Base-by-base conservation (phyloP, 1,140 invertebrate genomes). In the Cherax destructor region DNA sequence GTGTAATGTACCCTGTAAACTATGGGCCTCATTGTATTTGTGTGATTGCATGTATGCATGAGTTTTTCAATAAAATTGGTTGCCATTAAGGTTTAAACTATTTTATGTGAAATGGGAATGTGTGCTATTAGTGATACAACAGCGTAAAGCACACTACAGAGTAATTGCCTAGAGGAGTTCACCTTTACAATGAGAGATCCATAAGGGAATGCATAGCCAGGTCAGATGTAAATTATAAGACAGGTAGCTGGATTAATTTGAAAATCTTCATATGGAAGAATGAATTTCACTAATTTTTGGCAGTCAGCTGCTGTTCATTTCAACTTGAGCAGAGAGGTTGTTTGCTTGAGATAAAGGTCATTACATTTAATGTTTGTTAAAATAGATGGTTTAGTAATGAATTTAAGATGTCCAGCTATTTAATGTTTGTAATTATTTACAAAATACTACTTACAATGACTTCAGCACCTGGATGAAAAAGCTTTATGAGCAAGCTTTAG, bases 151-250 rank as follows among this genome's bases (percentile, higher is more conserved):
- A 74, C 21, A 74, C 69, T 74, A 21, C 61, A 21, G 69, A 30
- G 24, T 74, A 81, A 18, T 56, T 81, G 50, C 50, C 50, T 52
- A 13, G 50, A 56, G 13, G 13, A 47, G 47, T 84, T 47, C 49
- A 21, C 59, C 65, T 84, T 72, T 11, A 72, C 41, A 21, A 50
- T 84, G 59, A 84, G 83, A 74, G 83, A 84, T 72, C 83, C 65
- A n/a, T 72, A 50, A 47, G 74, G 69, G 24, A 30, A 74, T 74
- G 49, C 41, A 47, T 81, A 59, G 13, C 50, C 79, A 81, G 56
- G 50, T 56, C 79, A 81, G 13, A 56, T 21, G 6, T 59, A n/a
- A 30, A 56, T 24, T 10, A 24, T 56, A 81, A 65, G 9, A 9
- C 6, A 30, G 24, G 56, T 56, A 56, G 79, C 79, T 81, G 18